These are phyloP conservation scores for Trichopria drosophilae DNA, from an alignment of 2,888 invertebrate species.

Conservation along the genomic window DNA sequence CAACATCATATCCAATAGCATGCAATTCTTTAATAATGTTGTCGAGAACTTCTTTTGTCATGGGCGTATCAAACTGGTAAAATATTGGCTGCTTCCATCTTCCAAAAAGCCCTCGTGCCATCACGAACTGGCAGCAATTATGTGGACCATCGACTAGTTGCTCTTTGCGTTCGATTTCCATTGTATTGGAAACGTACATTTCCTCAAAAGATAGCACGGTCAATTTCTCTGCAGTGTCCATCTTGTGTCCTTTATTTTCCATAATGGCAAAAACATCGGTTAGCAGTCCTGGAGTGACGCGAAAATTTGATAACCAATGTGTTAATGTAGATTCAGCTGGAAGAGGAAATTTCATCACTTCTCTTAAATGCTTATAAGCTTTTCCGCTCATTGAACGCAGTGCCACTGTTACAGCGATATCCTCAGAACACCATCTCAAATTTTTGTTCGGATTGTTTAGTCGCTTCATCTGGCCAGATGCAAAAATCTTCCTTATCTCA, in stretches of 20 bases:
- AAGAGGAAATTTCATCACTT: conserved; percentile 2
- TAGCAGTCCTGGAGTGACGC: conserved; percentile 9
- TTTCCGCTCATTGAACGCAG: background rate
- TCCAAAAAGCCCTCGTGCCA: conserved; percentile 17
- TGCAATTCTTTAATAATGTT: conserved; percentile 20
- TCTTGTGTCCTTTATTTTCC: conserved; percentile 3
- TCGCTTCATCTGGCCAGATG: conserved; percentile 2
- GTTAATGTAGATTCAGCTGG: conserved; percentile 10
- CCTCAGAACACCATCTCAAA: conserved; percentile 3
- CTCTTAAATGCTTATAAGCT: background rate
- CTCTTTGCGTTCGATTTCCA: conserved; percentile 16
- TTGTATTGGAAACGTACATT: conserved; percentile 8
- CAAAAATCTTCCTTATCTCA: conserved; percentile 3
- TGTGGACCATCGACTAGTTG: conserved; percentile 21
- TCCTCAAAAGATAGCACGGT: conserved; percentile 24
- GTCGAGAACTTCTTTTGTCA: conserved; percentile 23
- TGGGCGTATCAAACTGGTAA: conserved; percentile 26
- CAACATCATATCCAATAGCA: conserved; percentile 19
- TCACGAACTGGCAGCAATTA: conserved; percentile 17
- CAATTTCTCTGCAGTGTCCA: conserved; percentile 9
- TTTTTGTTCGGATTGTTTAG: background rate
- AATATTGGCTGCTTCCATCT: conserved; percentile 30
- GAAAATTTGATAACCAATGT: conserved; percentile 11
- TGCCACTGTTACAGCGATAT: background rate
- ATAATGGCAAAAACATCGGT: conserved; percentile 9